Conservation (phyloP, 1,140 invertebrate genomes). For the Manduca sexta region DNA sequence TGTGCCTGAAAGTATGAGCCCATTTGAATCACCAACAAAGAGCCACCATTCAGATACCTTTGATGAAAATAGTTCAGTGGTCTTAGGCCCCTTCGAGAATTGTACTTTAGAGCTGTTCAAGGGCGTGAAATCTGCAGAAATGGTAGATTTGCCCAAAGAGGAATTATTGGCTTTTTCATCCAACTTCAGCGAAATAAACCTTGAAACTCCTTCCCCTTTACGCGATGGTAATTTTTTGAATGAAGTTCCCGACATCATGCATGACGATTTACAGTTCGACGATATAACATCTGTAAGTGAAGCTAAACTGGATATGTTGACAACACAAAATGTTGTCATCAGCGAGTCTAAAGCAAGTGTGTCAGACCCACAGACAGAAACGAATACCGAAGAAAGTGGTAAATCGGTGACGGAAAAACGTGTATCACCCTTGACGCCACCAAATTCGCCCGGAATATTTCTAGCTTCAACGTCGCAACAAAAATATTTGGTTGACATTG, state of each 20-base stretch:
- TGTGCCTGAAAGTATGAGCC: constrained; percentile 49
- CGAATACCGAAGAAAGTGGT: constrained; percentile 26
- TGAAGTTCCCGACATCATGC: constrained; percentile 58
- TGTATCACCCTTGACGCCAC: constrained; percentile 54
- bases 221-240: constrained; percentile 61
- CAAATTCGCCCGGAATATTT: constrained; percentile 60
- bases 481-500: constrained; percentile 53
- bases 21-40: constrained; percentile 60
- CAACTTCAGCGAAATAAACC: constrained; percentile 69
- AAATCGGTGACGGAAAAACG: constrained; percentile 46
- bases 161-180: constrained; percentile 70
- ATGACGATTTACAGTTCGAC: constrained; percentile 46
- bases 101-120: constrained; percentile 72
- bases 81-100: constrained; percentile 74
- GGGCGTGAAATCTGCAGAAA: constrained; percentile 61
- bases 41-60: constrained; percentile 63
- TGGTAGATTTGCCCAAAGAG: constrained; percentile 58
- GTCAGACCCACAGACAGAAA: constrained; percentile 32
- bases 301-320: constrained; percentile 15
- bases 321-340: background rate
- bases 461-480: constrained; percentile 47
- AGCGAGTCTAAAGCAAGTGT: background rate
- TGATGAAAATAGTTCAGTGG: constrained; percentile 68
- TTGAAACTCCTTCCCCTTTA: constrained; percentile 60
- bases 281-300: constrained; percentile 41